Base-by-base conservation (phyloP, 2,797 vertebrate species). In the Mormyrus proboscirostris region DNA sequence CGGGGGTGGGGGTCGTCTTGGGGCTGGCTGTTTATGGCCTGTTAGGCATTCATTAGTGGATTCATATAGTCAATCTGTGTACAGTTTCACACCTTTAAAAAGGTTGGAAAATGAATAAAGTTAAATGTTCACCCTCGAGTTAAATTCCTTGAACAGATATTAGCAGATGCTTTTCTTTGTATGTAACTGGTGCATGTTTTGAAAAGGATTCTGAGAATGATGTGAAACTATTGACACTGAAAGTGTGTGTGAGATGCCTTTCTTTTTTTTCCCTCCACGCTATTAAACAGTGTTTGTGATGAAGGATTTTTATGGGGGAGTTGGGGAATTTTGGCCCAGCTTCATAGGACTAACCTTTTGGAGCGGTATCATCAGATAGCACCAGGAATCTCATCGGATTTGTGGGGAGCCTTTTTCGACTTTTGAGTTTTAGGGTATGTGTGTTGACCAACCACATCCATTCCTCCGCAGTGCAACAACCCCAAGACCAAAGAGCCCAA, bases 401-500 rank as follows among this genome's bases (percentile, higher is more conserved):
- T 38, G 16, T 79, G 73, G 38, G 73, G 33, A 79, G 38, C 38
- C 44, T 19, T 44, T 79, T 44, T n/a, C 6, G 6, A 41, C 38
- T 6, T 19, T 16, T 6, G 4, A 16, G 73, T 79, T 79, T 79
- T 16, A 44, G 38, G 38, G 16, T 41, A 44, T 44, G 38, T 44
- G 38, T 44, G 16, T 16, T 79, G 73, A 44, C 16, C 33, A 41
- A 0, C 14, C 16, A 44, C 0, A 5, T 44, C 38, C 73, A 38
- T 19, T 79, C 89, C 38, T n/a, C 88, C 86, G 49, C 93, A 99
- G 99, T 99, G 99, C 93, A 99, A 99, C 94, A 99, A 99, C 93
- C 99, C 99, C n/a, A 97, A 97, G 92, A 99, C 99, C 89, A 99
- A 99, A 93, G 98, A 99, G 93, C 98, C 98, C 49, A 99, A 99